A percentile compares a stretch with the other conserved stretches of the same genome.
These are phyloP conservation scores for Camelus bactrianus DNA, from an alignment of 2,113 vertebrate species.

Conservation along the genomic window DNA sequence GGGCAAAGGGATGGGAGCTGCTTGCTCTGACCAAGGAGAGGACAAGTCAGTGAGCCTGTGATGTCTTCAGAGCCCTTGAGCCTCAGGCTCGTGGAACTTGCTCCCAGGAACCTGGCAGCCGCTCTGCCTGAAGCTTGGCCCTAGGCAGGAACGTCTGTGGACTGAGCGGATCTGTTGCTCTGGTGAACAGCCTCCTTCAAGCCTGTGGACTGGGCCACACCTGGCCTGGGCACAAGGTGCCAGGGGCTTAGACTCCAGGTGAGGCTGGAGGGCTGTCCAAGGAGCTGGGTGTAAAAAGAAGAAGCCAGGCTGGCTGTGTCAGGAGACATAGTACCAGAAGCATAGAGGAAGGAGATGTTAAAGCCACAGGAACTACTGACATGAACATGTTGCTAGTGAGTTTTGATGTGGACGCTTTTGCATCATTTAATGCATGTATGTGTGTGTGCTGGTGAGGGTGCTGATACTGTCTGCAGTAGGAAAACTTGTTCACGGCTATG, in stretches of 20 bases:
- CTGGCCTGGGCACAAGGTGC: not conserved
- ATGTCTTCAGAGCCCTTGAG: not conserved
- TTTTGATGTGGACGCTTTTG: not conserved
- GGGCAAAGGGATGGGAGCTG: not conserved
- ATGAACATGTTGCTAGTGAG: accelerated
- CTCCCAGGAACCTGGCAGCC: not conserved
- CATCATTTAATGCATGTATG: not conserved
- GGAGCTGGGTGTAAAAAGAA: not conserved
- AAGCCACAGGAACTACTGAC: not conserved
- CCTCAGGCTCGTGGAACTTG: not conserved
- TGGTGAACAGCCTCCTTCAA: not conserved
- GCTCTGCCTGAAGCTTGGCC: not conserved
- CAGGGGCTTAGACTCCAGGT: not conserved
- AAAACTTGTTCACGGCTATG: not conserved
- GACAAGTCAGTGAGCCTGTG: not conserved
- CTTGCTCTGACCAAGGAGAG: not conserved
- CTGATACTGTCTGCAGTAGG: not conserved
- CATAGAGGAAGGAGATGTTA: accelerated
- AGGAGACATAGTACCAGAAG: accelerated
- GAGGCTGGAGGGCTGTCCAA: not conserved
- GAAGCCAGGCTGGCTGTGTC: not conserved
- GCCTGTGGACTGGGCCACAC: not conserved
- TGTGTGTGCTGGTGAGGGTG: not conserved
- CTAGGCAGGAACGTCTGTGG: accelerated
- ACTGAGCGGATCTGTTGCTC: not conserved